Conservation (phyloP, 2,888 invertebrate genomes). For the Harpalus rubripes region DNA sequence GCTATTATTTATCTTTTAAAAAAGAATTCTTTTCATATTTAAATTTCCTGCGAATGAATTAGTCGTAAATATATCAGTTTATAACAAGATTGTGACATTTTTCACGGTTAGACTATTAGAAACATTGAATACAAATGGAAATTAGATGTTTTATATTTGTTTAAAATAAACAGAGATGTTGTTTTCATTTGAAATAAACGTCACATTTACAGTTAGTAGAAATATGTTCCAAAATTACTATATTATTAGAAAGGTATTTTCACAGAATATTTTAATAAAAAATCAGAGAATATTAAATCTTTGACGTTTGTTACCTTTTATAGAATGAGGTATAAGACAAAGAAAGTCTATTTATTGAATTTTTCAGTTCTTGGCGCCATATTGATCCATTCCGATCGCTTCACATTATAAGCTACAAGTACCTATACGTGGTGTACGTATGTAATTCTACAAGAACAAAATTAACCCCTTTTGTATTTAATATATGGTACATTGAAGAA, state of each 20-base stretch:
- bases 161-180: not conserved
- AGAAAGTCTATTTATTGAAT: too few relatives aligned
- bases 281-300: too few relatives aligned
- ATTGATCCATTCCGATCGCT: too few relatives aligned
- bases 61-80: slow-evolving; percentile 32
- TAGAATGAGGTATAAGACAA: too few relatives aligned
- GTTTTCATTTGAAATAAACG: not conserved
- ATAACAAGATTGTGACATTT: slow-evolving; percentile 20
- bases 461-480: too few relatives aligned
- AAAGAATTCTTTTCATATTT: slow-evolving; percentile 46
- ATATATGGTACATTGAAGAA: too few relatives aligned
- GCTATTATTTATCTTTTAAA: slow-evolving; percentile 26
- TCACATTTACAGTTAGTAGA: not conserved
- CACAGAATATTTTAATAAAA: too few relatives aligned
- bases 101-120: slow-evolving; percentile 8
- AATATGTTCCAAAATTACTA: not conserved
- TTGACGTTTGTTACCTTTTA: too few relatives aligned
- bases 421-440: too few relatives aligned
- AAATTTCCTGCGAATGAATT: slow-evolving; percentile 45
- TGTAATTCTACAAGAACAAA: too few relatives aligned
- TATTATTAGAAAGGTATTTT: not conserved
- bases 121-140: slow-evolving; percentile 29
- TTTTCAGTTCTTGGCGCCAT: too few relatives aligned
- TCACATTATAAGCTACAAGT: too few relatives aligned
- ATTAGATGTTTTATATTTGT: slow-evolving; percentile 14